These are phyloP conservation scores for Spheniscus mendiculus DNA, from an alignment of 2,113 vertebrate species.

Conservation along the genomic window DNA sequence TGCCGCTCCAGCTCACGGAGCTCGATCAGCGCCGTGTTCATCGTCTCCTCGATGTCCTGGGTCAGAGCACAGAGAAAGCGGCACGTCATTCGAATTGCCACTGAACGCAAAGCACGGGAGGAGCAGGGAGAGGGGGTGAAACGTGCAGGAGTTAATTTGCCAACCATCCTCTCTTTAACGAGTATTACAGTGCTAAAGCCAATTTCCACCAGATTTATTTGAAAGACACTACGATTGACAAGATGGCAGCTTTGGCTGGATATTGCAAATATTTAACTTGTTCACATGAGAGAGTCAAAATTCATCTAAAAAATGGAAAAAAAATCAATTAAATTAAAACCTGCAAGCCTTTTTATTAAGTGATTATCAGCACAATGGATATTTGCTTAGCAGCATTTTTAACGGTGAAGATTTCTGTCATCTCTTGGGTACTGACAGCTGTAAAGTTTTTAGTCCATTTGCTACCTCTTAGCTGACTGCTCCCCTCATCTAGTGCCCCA, in stretches of 20 bases:
- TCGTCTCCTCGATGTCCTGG: slow-evolving; percentile 98
- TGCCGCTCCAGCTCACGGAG: slow-evolving; percentile 95
- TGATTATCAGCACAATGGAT: not conserved
- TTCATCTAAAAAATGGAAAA: not conserved
- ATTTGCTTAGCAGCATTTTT: not conserved
- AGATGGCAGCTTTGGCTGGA: not conserved
- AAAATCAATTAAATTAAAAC: not conserved
- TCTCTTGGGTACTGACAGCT: not conserved
- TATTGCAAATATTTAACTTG: not conserved
- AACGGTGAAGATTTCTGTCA: not conserved
- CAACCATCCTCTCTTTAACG: not conserved
- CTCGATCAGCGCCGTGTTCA: slow-evolving; percentile 97
- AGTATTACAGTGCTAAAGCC: not conserved
- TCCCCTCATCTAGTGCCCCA: not conserved
- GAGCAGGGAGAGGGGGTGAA: not conserved
- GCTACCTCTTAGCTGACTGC: not conserved
- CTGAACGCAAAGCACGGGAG: not conserved
- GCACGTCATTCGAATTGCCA: not conserved
- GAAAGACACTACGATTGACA: accelerated
- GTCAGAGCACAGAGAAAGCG: slow-evolving; percentile 12
- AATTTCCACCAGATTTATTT: not conserved
- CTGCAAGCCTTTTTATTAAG: not conserved
- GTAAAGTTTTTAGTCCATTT: not conserved
- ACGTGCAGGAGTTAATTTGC: not conserved
- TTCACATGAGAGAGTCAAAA: not conserved